Base-by-base conservation (phyloP, 2,797 vertebrate species). In the Sebastes glaucus region DNA sequence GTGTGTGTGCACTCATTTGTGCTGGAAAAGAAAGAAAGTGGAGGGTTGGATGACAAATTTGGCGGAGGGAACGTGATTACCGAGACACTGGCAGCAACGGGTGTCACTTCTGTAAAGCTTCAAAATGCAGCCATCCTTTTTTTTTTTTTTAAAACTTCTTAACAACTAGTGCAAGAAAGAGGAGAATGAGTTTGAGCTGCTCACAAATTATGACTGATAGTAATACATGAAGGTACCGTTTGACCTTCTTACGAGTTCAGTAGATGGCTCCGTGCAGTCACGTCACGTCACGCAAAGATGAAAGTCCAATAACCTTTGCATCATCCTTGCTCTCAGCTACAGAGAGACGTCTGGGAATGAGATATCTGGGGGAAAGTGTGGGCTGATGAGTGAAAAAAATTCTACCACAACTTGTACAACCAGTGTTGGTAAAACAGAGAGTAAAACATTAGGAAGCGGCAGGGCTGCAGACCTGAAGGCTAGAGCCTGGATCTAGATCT, bases 261-360 rank as follows among this genome's bases (percentile, higher is more conserved):
- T 68, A 56, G 76, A 74, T 13, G 46, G 61, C 56, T 74, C 6
- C 3, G 59, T 63, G 89, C 71, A 83, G 81, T 90, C 86, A 53
- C 66, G 74, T 93, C 93, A 90, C 82, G 46, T 89, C 81, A 78
- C 49, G 57, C 20, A 49, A 56, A 87, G 84, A 92, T 89, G 85
- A 93, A 92, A 92, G 88, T 91, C 81, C 69, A 90, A 82, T 88
- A 93, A 88, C 79, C 89, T 91, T 94, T 93, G 89, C 87, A 90
- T 93, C 90, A 89, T 87, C 88, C 82, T 79, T 55, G 76, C 83
- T 84, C 77, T 87, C 74, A 74, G 82, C 90, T 74, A 42, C 83
- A 75, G 74, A 81, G 79, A 88, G 77, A 84, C 72, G 69, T 82
- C 77, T 28, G 63, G 69, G 86, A 89, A 89, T 86, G 70, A 88